phyloP scores from a whole-genome alignment of 2,113 vertebrate species.

The Promerops cafer region DNA sequence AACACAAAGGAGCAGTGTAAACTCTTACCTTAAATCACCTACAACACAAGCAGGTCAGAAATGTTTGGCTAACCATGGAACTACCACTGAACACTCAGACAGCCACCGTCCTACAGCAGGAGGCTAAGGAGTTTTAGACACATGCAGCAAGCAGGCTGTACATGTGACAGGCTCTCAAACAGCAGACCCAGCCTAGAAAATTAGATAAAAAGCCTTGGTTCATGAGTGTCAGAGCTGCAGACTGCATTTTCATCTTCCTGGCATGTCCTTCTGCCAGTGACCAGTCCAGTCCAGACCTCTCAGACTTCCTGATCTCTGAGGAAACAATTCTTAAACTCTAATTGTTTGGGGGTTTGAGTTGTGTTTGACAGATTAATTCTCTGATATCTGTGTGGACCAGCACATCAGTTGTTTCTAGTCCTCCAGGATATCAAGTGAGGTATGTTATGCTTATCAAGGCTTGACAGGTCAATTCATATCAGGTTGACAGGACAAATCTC shows the following conservation, averaged over 20 bases:
- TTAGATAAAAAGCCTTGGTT: background rate
- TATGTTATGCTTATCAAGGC: background rate
- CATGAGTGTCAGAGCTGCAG: background rate
- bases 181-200: background rate
- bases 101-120: accelerated
- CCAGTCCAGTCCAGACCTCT: background rate
- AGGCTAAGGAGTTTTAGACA: background rate
- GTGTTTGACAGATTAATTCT: background rate
- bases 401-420: background rate
- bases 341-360: background rate
- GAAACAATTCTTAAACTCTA: background rate
- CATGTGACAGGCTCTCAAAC: background rate
- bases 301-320: background rate
- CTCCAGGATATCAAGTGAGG: background rate
- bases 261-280: background rate
- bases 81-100: background rate
- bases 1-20: background rate
- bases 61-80: background rate
- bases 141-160: background rate
- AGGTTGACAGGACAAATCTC: background rate
- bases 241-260: background rate
- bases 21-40: background rate
- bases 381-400: background rate
- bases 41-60: background rate
- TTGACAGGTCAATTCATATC: background rate